Evolutionary conservation across 1,140 invertebrate genomes (phyloP), one percentile per base, ranked within the genome.

Genomic region (Scaptodrosophila lebanonensis): DNA sequence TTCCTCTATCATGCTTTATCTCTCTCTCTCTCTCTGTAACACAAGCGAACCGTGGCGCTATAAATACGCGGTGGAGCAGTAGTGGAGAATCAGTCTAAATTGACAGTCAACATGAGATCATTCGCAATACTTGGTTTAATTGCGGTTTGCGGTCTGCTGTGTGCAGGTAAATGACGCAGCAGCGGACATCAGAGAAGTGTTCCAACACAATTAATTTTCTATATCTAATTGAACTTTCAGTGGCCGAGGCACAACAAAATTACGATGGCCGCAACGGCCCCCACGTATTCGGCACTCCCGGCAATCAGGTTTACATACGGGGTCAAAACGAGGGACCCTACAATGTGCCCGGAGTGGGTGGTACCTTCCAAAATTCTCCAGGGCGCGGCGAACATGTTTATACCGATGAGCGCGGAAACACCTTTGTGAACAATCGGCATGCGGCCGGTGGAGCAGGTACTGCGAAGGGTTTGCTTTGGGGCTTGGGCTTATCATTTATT

Each of bases 191-290:
- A n/a, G n/a, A n/a, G n/a, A n/a, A n/a, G n/a, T n/a, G n/a, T n/a
- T n/a, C n/a, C n/a, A n/a, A n/a, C n/a, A n/a, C n/a, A n/a, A n/a
- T n/a, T n/a, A n/a, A n/a, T n/a, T n/a, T n/a, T n/a, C n/a, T n/a
- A n/a, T n/a, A n/a, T n/a, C n/a, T n/a, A n/a, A n/a, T n/a, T n/a
- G n/a, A n/a, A n/a, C n/a, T n/a, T n/a, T n/a, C 7, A 66, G 65
- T 11, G 18, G 65, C 48, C 0, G 32, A 50, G 17, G 43, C 70
- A 8, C 61, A 66, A 20, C 15, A 66, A 0, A 72, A 56, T 1
- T 72, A 72, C n/a, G 57, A 71, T 32, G 68, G 68, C 2, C 67
- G 68, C 29, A 12, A 66, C 32, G 68, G 62, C 0, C 68, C 68
- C 0, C 68, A 72, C 16, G 48, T 67, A 9, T 53, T 72, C 18